Conservation (phyloP, 2,113 vertebrate species). For the Zonotrichia leucophrys region DNA sequence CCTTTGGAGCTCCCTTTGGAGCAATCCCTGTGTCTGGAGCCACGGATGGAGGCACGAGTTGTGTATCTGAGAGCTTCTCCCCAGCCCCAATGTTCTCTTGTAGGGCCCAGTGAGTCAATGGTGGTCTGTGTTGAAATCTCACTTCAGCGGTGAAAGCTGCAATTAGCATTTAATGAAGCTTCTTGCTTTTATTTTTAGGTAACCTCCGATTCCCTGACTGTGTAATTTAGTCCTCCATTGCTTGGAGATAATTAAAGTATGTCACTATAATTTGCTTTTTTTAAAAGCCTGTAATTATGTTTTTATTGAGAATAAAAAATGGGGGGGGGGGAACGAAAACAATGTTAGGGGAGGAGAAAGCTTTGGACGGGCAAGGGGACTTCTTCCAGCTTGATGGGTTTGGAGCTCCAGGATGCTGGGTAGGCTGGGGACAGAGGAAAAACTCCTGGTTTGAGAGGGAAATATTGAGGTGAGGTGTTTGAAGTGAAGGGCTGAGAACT, state of each 20-base stretch:
- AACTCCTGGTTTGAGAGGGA: not conserved
- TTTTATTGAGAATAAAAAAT: conserved; percentile 71
- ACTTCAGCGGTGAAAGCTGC: conserved; percentile 71
- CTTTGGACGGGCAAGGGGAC: conserved; percentile 14
- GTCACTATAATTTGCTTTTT: conserved; percentile 82
- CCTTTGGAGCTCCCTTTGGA: not conserved
- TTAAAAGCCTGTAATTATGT: conserved; percentile 78
- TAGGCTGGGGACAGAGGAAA: not conserved
- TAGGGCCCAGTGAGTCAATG: conserved; percentile 18
- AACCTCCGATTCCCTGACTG: conserved; percentile 75
- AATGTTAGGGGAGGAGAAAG: conserved; percentile 42
- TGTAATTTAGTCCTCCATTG: conserved; percentile 79
- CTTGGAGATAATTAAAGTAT: conserved; percentile 81
- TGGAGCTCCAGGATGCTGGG: not conserved
- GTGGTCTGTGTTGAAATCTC: conserved; percentile 66
- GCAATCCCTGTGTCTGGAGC: not conserved
- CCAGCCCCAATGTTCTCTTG: not conserved
- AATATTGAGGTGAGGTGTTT: not conserved
- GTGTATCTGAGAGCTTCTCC: not conserved
- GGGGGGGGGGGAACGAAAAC: conserved; percentile 19
- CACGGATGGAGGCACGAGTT: fast-evolving
- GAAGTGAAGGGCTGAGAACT: not conserved
- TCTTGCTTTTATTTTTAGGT: conserved; percentile 83
- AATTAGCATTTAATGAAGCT: conserved; percentile 82
- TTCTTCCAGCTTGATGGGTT: not conserved